phyloP scores from a whole-genome alignment of 2,888 invertebrate genomes.

The Alloplasta piceator region DNA sequence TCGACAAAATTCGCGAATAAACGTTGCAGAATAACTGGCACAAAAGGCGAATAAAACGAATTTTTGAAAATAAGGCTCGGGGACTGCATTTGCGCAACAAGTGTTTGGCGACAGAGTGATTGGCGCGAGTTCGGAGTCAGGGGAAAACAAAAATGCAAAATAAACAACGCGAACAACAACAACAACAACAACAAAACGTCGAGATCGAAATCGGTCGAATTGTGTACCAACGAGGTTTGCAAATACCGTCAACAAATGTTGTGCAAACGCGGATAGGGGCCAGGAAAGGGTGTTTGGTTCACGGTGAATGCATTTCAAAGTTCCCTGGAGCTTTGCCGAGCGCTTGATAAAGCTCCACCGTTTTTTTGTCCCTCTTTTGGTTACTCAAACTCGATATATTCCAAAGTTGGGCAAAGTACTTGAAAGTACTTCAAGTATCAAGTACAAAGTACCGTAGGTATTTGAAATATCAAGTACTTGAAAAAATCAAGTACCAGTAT shows the following conservation, averaged over 20 bases:
- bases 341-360: constrained; percentile 13
- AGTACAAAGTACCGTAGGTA: too few relatives aligned
- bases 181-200: constrained; percentile 18
- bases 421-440: too few relatives aligned
- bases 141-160: constrained; percentile 53
- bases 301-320: constrained; percentile 26
- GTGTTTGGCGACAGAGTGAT: constrained; percentile 68
- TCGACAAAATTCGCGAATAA: too few relatives aligned
- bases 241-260: constrained; percentile 62
- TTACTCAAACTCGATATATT: too few relatives aligned
- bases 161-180: constrained; percentile 36
- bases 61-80: neutral
- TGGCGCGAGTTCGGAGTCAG: constrained; percentile 25
- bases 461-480: too few relatives aligned
- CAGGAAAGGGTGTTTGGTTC: neutral
- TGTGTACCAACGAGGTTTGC: constrained; percentile 46
- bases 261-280: neutral
- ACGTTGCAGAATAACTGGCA: too few relatives aligned
- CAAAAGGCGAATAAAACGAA: too few relatives aligned
- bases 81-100: constrained; percentile 71
- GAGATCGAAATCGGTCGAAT: constrained; percentile 56
- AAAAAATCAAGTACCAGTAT: too few relatives aligned
- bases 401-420: too few relatives aligned
- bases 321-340: constrained; percentile 17
- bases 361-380: constrained; percentile 8